Base-by-base conservation (phyloP, 2,888 invertebrate genomes). In the Colletes collaris region DNA sequence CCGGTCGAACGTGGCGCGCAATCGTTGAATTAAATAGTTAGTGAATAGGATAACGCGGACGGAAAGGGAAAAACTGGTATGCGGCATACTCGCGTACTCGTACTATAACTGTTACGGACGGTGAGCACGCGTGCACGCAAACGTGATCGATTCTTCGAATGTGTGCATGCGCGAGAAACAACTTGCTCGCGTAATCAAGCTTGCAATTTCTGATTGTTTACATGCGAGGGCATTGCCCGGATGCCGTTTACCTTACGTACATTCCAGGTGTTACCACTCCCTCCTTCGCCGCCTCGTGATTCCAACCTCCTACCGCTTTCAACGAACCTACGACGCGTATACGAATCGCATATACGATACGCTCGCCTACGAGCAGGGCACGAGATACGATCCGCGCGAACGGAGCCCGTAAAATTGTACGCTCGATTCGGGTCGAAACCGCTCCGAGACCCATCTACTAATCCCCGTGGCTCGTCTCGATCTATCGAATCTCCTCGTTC, bases 191-290 rank as follows among this genome's bases (percentile, higher is more conserved):
- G 81, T 79, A 86, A 86, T 79, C 85, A 83, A 78, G 85, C 84
- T 85, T 90, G 88, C 87, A 87, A 89, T 90, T 89, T 87, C 88
- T 88, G 90, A 92, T 92, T 92, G 92, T 92, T 92, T 92, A 92
- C 92, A 92, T 91, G 88, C 87, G 91, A 92, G 92, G 92, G 89
- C 92, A 91, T 92, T 92, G 92, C 91, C 92, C 92, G 90, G 90
- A 91, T 90, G 90, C 90, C 91, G 89, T 89, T 91, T 91, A 91
- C 90, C 89, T 90, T 90, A 91, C 88, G 86, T 89, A 86, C 90
- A 90, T 89, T 88, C 89, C 88, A 86, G 83, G 83, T 86, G 86
- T 87, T 84, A 77, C 76, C 72, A 78, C 87, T 75, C 74, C 82
- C 76, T 76, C 70, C 76, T 62, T 63, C 27, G 5, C 66, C 65